Percentiles rank a stretch among this genome's conserved stretches.
phyloP scores from a whole-genome alignment of 2,113 vertebrate genomes.

The Nothoprocta pentlandii region DNA sequence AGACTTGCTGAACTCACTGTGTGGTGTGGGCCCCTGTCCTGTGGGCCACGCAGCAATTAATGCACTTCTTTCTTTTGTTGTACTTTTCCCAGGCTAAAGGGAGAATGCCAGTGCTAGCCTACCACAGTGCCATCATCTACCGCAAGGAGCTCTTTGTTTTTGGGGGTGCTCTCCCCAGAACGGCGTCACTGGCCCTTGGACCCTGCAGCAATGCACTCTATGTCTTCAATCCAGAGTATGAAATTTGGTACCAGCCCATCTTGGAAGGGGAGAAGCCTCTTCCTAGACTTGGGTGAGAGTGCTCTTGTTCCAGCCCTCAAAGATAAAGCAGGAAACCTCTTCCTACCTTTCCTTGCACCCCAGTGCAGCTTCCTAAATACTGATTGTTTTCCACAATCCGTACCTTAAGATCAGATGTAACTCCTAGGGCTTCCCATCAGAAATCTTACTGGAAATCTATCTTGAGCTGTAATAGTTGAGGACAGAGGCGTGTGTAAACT shows the following conservation, averaged over 20 bases:
- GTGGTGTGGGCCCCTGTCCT: not conserved
- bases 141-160: slow-evolving; percentile 90
- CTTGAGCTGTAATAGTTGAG: not conserved
- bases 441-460: not conserved
- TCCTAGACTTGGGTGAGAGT: slow-evolving; percentile 87
- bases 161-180: slow-evolving; percentile 81
- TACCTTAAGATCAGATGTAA: not conserved
- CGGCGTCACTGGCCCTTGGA: slow-evolving; percentile 56
- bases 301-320: not conserved
- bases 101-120: slow-evolving; percentile 81
- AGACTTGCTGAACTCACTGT: not conserved
- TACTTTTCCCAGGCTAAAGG: slow-evolving; percentile 82
- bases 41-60: not conserved
- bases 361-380: not conserved
- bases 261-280: slow-evolving; percentile 88
- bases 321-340: not conserved
- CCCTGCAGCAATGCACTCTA: slow-evolving; percentile 86
- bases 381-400: not conserved
- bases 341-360: not conserved
- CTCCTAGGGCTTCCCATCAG: not conserved
- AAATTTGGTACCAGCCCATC: slow-evolving; percentile 93
- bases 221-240: slow-evolving; percentile 90
- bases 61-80: not conserved
- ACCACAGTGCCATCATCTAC: slow-evolving; percentile 87
- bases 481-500: not conserved